Evolutionary conservation across 2,113 vertebrate species (phyloP).

Genomic region (Bothrops jararaca): DNA sequence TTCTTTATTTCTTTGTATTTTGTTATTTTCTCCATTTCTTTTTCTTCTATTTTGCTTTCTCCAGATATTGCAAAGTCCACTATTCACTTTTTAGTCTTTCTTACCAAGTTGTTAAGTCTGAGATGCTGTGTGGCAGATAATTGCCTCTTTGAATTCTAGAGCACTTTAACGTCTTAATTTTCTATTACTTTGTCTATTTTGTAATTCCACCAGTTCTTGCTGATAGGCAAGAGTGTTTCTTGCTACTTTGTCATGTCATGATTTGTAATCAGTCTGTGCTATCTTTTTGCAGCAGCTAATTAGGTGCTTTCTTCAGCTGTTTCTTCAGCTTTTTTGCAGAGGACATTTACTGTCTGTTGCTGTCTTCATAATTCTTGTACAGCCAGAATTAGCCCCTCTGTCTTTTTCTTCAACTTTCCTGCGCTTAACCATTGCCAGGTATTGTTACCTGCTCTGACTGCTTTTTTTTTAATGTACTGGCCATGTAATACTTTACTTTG

Average conservation of each 20-base stretch:
- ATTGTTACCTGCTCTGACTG: neutral
- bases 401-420: neutral
- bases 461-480: neutral
- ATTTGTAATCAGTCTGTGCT: neutral
- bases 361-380: neutral
- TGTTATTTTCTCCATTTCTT: too few species aligned
- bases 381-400: too few species aligned
- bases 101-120: neutral
- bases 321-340: neutral
- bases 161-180: neutral
- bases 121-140: neutral
- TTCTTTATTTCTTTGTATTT: too few species aligned
- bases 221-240: neutral
- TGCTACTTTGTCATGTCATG: neutral
- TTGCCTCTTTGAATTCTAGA: neutral
- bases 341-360: neutral
- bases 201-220: neutral
- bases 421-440: neutral
- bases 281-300: neutral
- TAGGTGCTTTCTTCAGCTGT: neutral
- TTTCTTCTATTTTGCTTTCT: too few species aligned
- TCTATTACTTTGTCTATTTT: neutral
- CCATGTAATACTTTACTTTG: neutral
- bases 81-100: too few species aligned
- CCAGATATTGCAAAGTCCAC: too few species aligned